A percentile compares a stretch with the other conserved stretches of the same genome.
phyloP scores from a whole-genome alignment of 2,113 vertebrate genomes.

The Brachionichthys hirsutus region DNA sequence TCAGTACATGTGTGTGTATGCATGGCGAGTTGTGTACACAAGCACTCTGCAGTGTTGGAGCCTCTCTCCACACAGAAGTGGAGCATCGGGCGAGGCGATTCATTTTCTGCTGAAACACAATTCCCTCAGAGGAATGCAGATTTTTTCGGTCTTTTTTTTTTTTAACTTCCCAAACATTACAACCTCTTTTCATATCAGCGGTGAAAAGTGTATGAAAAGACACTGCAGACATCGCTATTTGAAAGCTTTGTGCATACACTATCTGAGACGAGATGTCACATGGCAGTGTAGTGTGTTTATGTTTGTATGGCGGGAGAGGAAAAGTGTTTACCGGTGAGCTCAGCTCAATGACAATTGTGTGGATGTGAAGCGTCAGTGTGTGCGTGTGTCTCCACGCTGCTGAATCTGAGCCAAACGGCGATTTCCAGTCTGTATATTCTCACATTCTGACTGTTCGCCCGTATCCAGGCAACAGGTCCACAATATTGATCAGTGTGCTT shows the following conservation, averaged over 20 bases:
- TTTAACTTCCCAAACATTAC: constrained; percentile 13
- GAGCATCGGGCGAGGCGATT: background rate
- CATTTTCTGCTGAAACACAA: constrained; percentile 8
- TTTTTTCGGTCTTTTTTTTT: background rate
- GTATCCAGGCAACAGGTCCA: constrained; percentile 59
- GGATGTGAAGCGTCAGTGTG: too few relatives aligned
- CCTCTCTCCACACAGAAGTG: constrained; percentile 12
- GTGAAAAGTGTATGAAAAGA: constrained; percentile 1
- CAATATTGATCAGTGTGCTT: constrained; percentile 60
- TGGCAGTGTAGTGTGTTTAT: too few relatives aligned
- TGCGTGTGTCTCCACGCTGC: background rate
- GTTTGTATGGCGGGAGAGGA: too few relatives aligned
- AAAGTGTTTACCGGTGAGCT: background rate
- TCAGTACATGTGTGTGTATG: constrained; percentile 19
- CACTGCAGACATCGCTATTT: background rate
- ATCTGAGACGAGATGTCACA: too few relatives aligned
- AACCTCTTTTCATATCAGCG: constrained; percentile 6
- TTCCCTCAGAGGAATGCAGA: constrained; percentile 1
- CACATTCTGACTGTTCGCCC: constrained; percentile 1
- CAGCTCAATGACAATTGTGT: too few relatives aligned
- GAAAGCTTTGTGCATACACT: too few relatives aligned
- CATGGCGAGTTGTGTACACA: constrained; percentile 8
- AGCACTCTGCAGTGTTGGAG: constrained; percentile 11
- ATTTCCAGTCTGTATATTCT: constrained; percentile 43
- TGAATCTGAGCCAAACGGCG: constrained; percentile 23